Evolutionary conservation across 2,888 invertebrate genomes (phyloP).

Genomic region (Notodromas monacha): DNA sequence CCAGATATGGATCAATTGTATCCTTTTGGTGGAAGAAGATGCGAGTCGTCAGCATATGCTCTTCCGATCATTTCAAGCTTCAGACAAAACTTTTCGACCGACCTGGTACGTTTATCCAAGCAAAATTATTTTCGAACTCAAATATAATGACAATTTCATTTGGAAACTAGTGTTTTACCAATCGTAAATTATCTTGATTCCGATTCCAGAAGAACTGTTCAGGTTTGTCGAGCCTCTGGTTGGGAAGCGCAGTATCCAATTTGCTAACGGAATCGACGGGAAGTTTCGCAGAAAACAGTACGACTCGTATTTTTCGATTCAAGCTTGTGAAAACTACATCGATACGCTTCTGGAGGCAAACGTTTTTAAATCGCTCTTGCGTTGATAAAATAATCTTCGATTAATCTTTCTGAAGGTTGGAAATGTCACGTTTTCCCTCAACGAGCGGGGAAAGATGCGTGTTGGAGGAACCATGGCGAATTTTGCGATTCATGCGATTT

Average conservation of each 20-base stretch:
- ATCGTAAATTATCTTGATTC: too few species aligned
- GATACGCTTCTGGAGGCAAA: too few species aligned
- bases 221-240: not conserved
- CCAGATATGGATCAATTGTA: not conserved
- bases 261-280: not conserved
- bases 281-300: not conserved
- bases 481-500: too few species aligned
- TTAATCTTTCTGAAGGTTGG: too few species aligned
- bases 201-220: not conserved
- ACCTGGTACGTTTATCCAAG: not conserved
- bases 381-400: too few species aligned
- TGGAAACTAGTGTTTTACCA: too few species aligned
- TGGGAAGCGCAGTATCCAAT: not conserved
- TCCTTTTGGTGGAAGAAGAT: conserved; percentile 1
- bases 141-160: too few species aligned
- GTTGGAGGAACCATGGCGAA: too few species aligned
- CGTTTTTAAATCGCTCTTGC: too few species aligned
- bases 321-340: not conserved
- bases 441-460: too few species aligned
- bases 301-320: not conserved
- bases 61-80: not conserved
- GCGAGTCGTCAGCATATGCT: not conserved
- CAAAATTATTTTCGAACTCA: too few species aligned
- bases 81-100: not conserved
- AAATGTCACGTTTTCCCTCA: too few species aligned